Base-by-base conservation (phyloP, 1,140 invertebrate genomes). In the Onthophagus taurus region DNA sequence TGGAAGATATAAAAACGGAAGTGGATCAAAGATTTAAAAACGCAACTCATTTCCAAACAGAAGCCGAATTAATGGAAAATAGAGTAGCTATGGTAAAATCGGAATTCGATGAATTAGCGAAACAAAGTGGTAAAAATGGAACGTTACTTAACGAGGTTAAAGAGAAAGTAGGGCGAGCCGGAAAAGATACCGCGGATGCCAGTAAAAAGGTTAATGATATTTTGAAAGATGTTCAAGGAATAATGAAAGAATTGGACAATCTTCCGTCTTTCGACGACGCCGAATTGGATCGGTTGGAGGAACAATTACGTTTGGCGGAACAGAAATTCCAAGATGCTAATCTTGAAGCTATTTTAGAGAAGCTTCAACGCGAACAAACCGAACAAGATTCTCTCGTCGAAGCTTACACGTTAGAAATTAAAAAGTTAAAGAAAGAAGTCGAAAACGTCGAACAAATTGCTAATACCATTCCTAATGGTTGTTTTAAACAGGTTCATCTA, bases 391-490 rank as follows among this genome's bases (percentile, higher is more conserved):
- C 80, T 49, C 78, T 82, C 70, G 82, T 94, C 29, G 81, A 85
- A 45, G 78, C 83, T 55, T 93, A 93, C 52, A 77, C 83, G 60
- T 76, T 81, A 6, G 87, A 95, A 60, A 73, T 93, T 16, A 72
- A 68, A 11, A 69, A 77, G 47, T 68, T 96, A 6, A 65, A 74
- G 43, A 66, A 64, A 5, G 90, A 96, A 60, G 91, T 96, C 1
- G 73, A 80, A 2, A 97, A 94, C 66, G 83, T 96, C 31, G 77
- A 83, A 53, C 77, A 83, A 17, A 96, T 97, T 49, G 73, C 78
- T 12, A 75, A 82, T 45, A 76, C 87, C 23, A 69, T 97, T 36
- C 92, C 92, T 0, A 69, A 72, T 1, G 76, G 74, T n/a, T 97
- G 93, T 64, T 91, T 81, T 65, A 58, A 51, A 35, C 49, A 54